Evolutionary conservation across 2,888 invertebrate genomes (phyloP).

Genomic region (Byasa hedistus): DNA sequence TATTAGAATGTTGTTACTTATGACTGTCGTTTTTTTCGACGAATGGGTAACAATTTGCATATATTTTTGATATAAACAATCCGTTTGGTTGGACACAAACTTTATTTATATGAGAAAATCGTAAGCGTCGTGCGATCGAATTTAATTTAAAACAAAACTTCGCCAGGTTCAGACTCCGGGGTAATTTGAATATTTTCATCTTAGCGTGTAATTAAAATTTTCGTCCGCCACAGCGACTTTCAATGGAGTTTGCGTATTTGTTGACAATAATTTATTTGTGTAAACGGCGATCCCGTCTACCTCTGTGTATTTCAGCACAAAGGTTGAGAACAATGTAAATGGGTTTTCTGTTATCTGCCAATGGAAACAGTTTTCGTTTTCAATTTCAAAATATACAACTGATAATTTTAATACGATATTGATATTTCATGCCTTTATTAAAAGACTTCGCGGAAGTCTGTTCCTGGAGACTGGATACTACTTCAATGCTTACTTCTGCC

Average conservation of each 20-base stretch:
- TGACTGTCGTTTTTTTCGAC: too few relatives aligned
- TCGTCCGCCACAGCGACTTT: slow-evolving; percentile 40
- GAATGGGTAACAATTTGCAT: too few relatives aligned
- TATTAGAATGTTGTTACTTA: too few relatives aligned
- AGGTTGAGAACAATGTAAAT: not conserved
- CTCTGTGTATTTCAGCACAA: not conserved
- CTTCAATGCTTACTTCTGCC: too few relatives aligned
- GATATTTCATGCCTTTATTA: too few relatives aligned
- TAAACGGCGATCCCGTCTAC: slow-evolving; percentile 1
- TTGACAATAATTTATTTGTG: slow-evolving; percentile 25
- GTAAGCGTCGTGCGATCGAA: slow-evolving; percentile 28
- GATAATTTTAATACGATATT: too few relatives aligned
- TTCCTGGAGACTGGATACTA: too few relatives aligned
- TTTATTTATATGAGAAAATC: not conserved
- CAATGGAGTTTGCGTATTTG: slow-evolving; percentile 37
- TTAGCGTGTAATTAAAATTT: slow-evolving; percentile 51
- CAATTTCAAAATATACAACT: too few relatives aligned
- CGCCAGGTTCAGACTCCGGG: slow-evolving; percentile 44
- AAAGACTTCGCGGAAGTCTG: too few relatives aligned
- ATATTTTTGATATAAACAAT: too few relatives aligned
- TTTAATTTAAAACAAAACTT: slow-evolving; percentile 43
- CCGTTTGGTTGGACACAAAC: not conserved
- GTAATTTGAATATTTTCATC: slow-evolving; percentile 57
- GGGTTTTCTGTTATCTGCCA: not conserved
- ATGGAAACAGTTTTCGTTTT: not conserved